phyloP scores from a whole-genome alignment of 2,797 vertebrate genomes.

The Oreochromis mossambicus region DNA sequence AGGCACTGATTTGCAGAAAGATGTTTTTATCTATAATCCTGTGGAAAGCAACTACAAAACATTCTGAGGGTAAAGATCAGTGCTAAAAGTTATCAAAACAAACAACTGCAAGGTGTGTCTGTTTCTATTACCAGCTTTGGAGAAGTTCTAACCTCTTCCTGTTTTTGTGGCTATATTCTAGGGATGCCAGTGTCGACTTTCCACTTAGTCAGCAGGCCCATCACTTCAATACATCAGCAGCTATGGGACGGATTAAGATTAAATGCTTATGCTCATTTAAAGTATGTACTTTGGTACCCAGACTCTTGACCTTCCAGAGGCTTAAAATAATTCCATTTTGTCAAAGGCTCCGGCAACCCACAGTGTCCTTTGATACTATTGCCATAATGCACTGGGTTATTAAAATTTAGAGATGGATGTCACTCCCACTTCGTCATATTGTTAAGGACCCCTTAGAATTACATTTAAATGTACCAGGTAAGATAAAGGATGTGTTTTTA shows the following conservation, averaged over 20 bases:
- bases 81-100: background rate
- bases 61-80: background rate
- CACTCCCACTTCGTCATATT: background rate
- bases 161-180: background rate
- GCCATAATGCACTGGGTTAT: background rate
- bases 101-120: background rate
- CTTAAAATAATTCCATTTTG: background rate
- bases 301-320: background rate
- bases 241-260: background rate
- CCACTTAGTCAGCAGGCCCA: background rate
- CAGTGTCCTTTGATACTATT: background rate
- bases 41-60: background rate
- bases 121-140: background rate
- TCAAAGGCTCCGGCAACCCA: background rate
- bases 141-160: background rate
- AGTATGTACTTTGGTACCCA: background rate
- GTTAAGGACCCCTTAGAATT: background rate
- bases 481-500: background rate
- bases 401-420: background rate
- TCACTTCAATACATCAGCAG: background rate
- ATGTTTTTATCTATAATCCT: background rate
- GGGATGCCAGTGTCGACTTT: background rate
- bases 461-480: fast-evolving
- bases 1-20: conserved; percentile 7
- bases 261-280: background rate